A percentile compares a stretch with the other conserved stretches of the same genome.
Conservation (phyloP, 2,888 invertebrate species). For the Panopea generosa region DNA sequence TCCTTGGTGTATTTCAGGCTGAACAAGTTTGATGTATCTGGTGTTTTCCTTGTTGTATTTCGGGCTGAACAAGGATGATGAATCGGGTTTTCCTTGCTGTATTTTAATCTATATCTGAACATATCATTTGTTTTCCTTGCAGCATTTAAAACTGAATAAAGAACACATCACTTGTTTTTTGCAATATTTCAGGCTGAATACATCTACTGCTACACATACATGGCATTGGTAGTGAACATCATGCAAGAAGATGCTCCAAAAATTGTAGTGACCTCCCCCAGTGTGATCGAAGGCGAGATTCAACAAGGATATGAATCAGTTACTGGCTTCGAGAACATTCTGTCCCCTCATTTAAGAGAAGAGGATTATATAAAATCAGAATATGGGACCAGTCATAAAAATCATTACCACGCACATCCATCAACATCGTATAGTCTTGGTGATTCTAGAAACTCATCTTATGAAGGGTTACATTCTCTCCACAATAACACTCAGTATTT, state of each 20-base stretch:
- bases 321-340: conserved; percentile 63
- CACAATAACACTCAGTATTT: conserved; percentile 10
- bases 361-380: conserved; percentile 5
- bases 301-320: conserved; percentile 67
- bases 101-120: no score
- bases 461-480: conserved; percentile 15
- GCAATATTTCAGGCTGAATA: conserved; percentile 81
- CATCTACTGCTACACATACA: conserved; percentile 82
- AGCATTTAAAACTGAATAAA: no score
- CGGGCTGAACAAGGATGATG: no score
- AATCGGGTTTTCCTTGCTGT: no score
- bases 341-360: conserved; percentile 23
- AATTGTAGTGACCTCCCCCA: conserved; percentile 71
- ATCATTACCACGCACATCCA: conserved; percentile 28
- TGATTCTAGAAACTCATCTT: conserved; percentile 34
- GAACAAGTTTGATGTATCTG: no score
- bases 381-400: conserved; percentile 31
- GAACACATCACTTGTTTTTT: no score
- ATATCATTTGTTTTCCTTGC: no score
- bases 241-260: conserved; percentile 74
- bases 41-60: no score
- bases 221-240: conserved; percentile 72
- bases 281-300: conserved; percentile 69
- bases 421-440: conserved; percentile 7
- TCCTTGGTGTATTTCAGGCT: no score